A percentile compares a stretch with the other conserved stretches of the same genome.
Conservation (phyloP, 2,797 vertebrate genomes). For the Poecile montanus region DNA sequence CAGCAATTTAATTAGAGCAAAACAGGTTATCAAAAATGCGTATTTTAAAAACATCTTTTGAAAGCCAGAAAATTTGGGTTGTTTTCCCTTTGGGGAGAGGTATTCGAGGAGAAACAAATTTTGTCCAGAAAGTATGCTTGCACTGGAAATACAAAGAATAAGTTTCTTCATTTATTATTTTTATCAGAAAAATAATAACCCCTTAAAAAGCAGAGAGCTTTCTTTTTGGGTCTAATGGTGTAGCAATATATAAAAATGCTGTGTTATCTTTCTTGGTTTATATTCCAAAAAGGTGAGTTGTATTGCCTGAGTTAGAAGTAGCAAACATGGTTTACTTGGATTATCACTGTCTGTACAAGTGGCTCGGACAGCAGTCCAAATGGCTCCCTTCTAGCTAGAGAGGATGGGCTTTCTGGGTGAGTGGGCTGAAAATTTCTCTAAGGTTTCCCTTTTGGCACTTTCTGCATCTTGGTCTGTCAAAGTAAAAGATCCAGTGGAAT, state of each 20-base stretch:
- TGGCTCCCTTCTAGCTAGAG: background rate
- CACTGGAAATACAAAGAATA: background rate
- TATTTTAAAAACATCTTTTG: background rate
- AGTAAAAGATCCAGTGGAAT: background rate
- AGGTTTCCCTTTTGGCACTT: constrained; percentile 19
- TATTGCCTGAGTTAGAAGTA: background rate
- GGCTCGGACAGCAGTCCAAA: background rate
- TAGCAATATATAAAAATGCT: background rate
- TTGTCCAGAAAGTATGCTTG: background rate
- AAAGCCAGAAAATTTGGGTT: background rate
- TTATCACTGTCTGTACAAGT: background rate
- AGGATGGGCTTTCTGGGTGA: background rate
- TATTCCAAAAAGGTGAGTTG: background rate
- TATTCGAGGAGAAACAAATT: background rate
- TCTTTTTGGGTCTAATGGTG: background rate
- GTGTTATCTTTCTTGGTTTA: background rate
- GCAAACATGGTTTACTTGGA: background rate
- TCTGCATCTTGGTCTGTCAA: background rate
- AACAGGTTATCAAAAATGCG: background rate
- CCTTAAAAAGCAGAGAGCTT: background rate
- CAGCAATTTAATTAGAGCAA: background rate
- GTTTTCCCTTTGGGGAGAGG: background rate
- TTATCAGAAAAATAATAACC: background rate
- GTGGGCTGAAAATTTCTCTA: background rate
- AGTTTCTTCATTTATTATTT: background rate